These are phyloP conservation scores for Luperina nickerlii DNA, from an alignment of 2,888 invertebrate species.

Conservation along the genomic window DNA sequence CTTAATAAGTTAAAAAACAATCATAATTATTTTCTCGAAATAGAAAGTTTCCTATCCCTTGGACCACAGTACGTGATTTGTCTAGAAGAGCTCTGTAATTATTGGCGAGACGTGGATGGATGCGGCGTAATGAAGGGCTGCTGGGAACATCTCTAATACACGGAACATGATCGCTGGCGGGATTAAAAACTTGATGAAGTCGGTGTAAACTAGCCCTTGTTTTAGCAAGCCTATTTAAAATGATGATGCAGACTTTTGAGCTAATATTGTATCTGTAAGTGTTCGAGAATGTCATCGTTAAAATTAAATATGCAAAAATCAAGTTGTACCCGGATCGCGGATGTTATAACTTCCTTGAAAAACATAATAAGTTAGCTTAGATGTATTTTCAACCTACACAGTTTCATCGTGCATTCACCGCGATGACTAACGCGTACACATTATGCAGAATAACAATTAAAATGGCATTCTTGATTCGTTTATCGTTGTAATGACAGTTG, in stretches of 20 bases:
- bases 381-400: constrained; percentile 21
- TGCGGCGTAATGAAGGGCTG: constrained; percentile 68
- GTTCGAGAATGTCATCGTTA: constrained; percentile 34
- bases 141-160: constrained; percentile 55
- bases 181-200: constrained; percentile 54
- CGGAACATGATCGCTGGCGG: constrained; percentile 39
- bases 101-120: constrained; percentile 82
- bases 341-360: constrained; percentile 38
- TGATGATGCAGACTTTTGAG: constrained; percentile 21
- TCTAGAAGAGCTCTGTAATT: constrained; percentile 80
- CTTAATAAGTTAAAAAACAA: neutral
- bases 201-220: constrained; percentile 38
- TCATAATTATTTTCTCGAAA: neutral
- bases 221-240: constrained; percentile 27
- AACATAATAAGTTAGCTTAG: constrained; percentile 28
- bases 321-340: constrained; percentile 29
- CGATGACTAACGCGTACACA: constrained; percentile 44
- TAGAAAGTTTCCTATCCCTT: constrained; percentile 32
- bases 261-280: constrained; percentile 2
- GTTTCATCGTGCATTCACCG: constrained; percentile 29
- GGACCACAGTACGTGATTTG: constrained; percentile 73
- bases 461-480: constrained; percentile 39
- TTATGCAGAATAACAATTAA: constrained; percentile 39
- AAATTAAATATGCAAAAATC: constrained; percentile 42
- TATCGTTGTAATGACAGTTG: constrained; percentile 40